Evolutionary conservation across 2,113 vertebrate species (phyloP).

Genomic region (Lamprotornis superbus): DNA sequence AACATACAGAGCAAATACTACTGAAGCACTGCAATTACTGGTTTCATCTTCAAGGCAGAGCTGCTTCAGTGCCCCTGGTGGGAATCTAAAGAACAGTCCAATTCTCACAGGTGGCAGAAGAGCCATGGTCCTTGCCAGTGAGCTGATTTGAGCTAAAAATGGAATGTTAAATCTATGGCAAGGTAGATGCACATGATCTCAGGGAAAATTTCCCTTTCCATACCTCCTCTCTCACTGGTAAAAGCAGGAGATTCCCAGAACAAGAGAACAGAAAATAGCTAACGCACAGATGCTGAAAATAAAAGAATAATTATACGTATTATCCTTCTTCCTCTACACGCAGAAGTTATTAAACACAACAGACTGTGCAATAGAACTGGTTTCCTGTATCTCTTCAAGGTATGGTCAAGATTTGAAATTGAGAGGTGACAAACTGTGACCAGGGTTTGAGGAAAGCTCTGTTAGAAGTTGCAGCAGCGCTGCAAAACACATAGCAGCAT

Average conservation of each 20-base stretch:
- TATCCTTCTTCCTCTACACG: not conserved
- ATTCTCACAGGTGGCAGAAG: not conserved
- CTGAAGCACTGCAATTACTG: not conserved
- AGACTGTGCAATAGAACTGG: not conserved
- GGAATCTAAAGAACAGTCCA: not conserved
- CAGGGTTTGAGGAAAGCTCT: not conserved
- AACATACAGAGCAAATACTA: not conserved
- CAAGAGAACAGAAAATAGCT: not conserved
- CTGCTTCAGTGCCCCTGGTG: not conserved
- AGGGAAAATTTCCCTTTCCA: not conserved
- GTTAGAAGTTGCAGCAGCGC: not conserved
- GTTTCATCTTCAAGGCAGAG: not conserved
- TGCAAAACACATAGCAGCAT: not conserved
- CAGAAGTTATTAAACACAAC: not conserved
- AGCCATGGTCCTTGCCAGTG: not conserved
- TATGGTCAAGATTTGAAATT: not conserved
- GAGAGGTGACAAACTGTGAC: not conserved
- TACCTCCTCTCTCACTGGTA: not conserved
- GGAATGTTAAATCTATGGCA: not conserved
- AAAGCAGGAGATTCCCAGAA: not conserved
- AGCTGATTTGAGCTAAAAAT: not conserved
- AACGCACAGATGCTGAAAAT: not conserved
- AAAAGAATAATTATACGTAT: not conserved
- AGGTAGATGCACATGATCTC: not conserved
- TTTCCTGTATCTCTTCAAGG: not conserved